Conservation (phyloP, 2,113 vertebrate genomes). For the Romanogobio albipinnatus region DNA sequence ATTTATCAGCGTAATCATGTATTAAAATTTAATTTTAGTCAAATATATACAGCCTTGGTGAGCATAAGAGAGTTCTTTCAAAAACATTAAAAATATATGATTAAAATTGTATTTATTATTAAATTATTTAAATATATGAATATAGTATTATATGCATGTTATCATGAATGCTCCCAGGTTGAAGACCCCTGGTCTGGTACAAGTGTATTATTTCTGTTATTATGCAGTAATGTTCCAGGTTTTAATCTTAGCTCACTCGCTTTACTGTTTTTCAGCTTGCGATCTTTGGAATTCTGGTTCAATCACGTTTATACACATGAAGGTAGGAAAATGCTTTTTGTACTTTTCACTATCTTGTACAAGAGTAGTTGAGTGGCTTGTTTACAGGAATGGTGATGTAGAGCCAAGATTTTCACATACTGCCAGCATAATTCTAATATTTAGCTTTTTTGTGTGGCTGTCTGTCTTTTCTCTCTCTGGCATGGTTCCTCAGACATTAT, state of each 20-base stretch:
- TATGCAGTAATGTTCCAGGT: background rate
- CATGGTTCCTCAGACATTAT: conserved; percentile 81
- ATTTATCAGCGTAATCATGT: too few relatives aligned
- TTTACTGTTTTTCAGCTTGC: conserved; percentile 78
- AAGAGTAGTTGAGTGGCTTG: background rate
- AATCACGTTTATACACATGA: conserved; percentile 93
- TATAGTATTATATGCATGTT: too few relatives aligned
- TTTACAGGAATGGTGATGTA: background rate
- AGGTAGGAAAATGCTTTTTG: conserved; percentile 76
- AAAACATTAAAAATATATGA: background rate
- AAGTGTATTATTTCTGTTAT: background rate
- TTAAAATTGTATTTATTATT: too few relatives aligned
- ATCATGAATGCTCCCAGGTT: too few relatives aligned
- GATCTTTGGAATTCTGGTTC: conserved; percentile 97
- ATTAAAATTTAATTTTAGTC: too few relatives aligned
- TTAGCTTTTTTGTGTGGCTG: background rate
- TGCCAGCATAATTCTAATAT: background rate
- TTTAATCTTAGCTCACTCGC: background rate
- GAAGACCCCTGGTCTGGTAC: background rate
- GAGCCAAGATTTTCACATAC: background rate
- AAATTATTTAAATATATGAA: too few relatives aligned
- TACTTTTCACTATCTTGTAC: background rate
- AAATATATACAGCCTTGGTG: background rate
- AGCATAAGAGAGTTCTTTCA: background rate
- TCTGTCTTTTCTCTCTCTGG: background rate